Evolutionary conservation across 2,888 invertebrate species (phyloP).

Genomic region (Euspilapteryx auroguttella): DNA sequence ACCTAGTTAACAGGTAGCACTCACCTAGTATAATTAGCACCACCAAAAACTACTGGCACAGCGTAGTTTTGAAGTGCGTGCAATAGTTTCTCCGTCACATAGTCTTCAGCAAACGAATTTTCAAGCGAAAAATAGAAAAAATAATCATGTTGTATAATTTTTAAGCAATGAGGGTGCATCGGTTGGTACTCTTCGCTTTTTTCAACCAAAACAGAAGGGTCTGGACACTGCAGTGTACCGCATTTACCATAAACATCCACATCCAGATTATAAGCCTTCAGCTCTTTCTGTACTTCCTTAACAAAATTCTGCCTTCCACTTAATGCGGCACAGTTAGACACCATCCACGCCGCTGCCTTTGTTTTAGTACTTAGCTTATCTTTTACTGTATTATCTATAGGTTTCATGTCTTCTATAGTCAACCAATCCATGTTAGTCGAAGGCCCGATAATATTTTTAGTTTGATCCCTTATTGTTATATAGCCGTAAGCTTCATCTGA

Average conservation of each 20-base stretch:
- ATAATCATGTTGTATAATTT: conserved; percentile 11
- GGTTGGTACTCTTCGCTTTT: too few species aligned
- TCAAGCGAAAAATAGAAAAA: conserved; percentile 35
- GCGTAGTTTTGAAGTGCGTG: conserved; percentile 20
- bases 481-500: conserved; percentile 23
- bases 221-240: conserved; percentile 17
- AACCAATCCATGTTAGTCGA: conserved; percentile 19
- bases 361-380: conserved; percentile 16
- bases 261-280: conserved; percentile 16
- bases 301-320: conserved; percentile 15
- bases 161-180: conserved; percentile 15
- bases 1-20: too few species aligned
- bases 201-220: too few species aligned
- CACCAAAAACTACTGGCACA: conserved; percentile 32
- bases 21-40: conserved; percentile 33
- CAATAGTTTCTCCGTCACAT: conserved; percentile 29
- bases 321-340: conserved; percentile 19
- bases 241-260: conserved; percentile 23
- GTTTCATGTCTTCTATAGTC: conserved; percentile 15
- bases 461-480: conserved; percentile 14
- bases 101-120: conserved; percentile 24
- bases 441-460: conserved; percentile 17
- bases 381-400: conserved; percentile 14
- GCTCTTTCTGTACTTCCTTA: conserved; percentile 12
- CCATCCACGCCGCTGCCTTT: conserved; percentile 28